phyloP scores from a whole-genome alignment of 1,140 invertebrate genomes.

The Cydia amplana region DNA sequence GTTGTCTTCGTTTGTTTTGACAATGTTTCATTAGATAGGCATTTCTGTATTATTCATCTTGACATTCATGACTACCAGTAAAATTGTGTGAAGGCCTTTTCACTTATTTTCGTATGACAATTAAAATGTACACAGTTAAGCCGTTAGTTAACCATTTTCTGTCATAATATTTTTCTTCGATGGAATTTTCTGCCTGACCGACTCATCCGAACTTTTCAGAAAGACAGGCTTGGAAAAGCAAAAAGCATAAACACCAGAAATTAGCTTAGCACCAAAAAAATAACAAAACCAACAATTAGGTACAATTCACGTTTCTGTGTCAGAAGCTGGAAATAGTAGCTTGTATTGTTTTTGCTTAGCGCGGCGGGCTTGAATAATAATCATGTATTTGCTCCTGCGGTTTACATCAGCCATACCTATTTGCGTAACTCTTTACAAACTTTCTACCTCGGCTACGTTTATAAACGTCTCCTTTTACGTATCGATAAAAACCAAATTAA shows the following conservation, averaged over 20 bases:
- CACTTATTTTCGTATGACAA: not conserved
- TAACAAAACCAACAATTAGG: not conserved
- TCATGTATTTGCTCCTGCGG: slow-evolving; percentile 6
- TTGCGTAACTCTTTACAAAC: slow-evolving; percentile 11
- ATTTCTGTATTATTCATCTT: not conserved
- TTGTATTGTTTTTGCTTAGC: not conserved
- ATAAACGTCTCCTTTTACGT: not conserved
- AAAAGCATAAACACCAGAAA: not conserved
- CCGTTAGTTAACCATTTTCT: too few relatives aligned
- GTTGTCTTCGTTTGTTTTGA: not conserved
- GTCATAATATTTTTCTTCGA: not conserved
- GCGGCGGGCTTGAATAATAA: not conserved
- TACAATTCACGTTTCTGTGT: not conserved
- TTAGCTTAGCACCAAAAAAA: not conserved
- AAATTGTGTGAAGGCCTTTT: not conserved
- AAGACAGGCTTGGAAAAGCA: not conserved
- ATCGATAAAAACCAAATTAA: not conserved
- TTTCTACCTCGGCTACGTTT: not conserved
- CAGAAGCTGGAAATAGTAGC: not conserved
- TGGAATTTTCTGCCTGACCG: not conserved
- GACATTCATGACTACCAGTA: not conserved
- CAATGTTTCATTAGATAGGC: not conserved
- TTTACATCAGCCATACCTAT: not conserved
- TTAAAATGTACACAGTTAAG: not conserved
- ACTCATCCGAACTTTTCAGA: not conserved